A percentile compares a stretch with the other conserved stretches of the same genome.
Evolutionary conservation across 2,797 vertebrate species (phyloP).

Genomic region (Enteromius mattozi): DNA sequence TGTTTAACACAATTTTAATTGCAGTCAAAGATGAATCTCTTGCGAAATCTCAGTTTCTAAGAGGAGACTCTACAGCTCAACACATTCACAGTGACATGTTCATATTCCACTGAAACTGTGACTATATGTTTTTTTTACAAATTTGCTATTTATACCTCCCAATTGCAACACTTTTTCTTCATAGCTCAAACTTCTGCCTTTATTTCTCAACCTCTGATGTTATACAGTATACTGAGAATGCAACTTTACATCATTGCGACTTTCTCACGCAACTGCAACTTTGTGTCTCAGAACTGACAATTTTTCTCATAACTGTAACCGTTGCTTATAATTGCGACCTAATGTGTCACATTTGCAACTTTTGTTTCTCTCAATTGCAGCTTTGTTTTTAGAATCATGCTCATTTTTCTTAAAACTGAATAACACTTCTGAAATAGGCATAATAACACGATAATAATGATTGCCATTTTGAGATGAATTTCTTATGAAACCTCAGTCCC

Average conservation of each 20-base stretch:
- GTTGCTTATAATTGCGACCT: too few species aligned
- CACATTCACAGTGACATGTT: slow-evolving; percentile 49
- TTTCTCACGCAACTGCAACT: too few species aligned
- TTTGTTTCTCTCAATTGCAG: background rate
- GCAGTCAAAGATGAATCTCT: background rate
- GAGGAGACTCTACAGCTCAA: slow-evolving; percentile 24
- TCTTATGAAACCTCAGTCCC: background rate
- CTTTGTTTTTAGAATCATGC: background rate
- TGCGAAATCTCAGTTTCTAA: background rate
- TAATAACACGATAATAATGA: slow-evolving; percentile 27
- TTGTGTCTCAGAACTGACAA: too few species aligned
- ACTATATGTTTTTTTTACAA: background rate
- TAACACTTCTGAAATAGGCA: background rate
- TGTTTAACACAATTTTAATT: slow-evolving; percentile 37
- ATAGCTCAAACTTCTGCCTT: background rate
- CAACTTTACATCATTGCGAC: too few species aligned
- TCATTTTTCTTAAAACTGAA: background rate
- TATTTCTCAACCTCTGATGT: background rate
- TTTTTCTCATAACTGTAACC: too few species aligned
- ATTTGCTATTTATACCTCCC: background rate
- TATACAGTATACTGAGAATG: background rate
- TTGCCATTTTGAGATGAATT: slow-evolving; percentile 12
- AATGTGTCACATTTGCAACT: background rate
- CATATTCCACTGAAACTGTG: slow-evolving; percentile 44
- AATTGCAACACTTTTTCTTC: background rate